Evolutionary conservation across 2,797 vertebrate species (phyloP).

Genomic region (Gallinago stenura): DNA sequence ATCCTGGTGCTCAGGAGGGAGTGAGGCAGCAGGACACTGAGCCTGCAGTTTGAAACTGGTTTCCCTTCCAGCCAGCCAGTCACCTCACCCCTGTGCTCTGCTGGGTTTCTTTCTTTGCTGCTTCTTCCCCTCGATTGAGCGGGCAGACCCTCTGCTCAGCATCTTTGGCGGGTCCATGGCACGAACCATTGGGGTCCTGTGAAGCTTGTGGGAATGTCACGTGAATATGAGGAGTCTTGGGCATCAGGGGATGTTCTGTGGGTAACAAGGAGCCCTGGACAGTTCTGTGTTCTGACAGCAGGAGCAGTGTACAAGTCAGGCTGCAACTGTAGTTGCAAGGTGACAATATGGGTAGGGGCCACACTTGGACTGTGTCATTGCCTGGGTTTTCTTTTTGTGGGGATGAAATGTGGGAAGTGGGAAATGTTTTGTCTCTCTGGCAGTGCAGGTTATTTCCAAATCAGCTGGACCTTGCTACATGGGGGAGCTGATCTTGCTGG

Average conservation of each 20-base stretch:
- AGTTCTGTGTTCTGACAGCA: accelerated
- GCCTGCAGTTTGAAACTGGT: neutral
- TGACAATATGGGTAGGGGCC: neutral
- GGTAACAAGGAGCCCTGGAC: neutral
- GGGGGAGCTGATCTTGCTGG: neutral
- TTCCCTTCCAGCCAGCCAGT: neutral
- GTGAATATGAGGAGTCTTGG: accelerated
- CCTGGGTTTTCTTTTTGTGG: neutral
- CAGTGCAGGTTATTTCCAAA: neutral
- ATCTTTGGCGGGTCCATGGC: accelerated
- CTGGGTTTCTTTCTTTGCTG: neutral
- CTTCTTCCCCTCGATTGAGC: neutral
- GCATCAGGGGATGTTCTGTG: neutral
- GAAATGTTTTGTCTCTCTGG: neutral
- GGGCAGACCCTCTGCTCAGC: neutral
- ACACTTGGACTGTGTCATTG: accelerated
- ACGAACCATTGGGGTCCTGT: accelerated
- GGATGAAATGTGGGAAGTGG: neutral
- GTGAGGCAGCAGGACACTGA: no score
- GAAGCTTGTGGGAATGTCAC: neutral
- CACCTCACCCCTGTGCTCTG: neutral
- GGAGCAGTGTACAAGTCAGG: accelerated
- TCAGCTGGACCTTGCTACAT: accelerated
- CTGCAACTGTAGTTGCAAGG: accelerated
- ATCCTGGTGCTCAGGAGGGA: neutral